These are phyloP conservation scores for Ennomos quercinarius DNA, from an alignment of 2,888 invertebrate genomes.

Conservation along the genomic window DNA sequence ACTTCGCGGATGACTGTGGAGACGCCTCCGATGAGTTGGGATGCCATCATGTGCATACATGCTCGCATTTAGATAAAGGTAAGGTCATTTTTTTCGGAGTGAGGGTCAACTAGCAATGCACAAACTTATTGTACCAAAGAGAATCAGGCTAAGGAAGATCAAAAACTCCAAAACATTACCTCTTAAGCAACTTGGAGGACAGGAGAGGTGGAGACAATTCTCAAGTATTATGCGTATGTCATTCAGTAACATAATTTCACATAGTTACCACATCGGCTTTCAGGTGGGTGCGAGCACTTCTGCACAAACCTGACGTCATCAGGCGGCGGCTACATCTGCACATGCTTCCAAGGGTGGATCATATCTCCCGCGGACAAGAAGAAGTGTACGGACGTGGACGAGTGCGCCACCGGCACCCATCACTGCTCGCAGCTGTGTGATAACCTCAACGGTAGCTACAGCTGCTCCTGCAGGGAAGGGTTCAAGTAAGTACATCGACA, in stretches of 20 bases:
- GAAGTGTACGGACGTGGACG: constrained; percentile 95
- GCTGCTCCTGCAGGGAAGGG: constrained; percentile 94
- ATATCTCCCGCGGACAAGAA: constrained; percentile 92
- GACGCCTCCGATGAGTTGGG: constrained; percentile 96
- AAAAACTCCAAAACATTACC: too few relatives aligned
- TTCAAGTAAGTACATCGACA: constrained; percentile 81
- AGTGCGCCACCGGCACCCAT: constrained; percentile 92
- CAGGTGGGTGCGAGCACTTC: constrained; percentile 96
- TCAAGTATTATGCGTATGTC: too few relatives aligned
- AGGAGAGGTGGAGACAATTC: too few relatives aligned
- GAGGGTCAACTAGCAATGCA: too few relatives aligned
- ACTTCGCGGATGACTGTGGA: constrained; percentile 95
- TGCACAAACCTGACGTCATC: constrained; percentile 91
- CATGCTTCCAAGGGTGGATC: constrained; percentile 94
- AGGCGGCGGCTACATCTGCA: constrained; percentile 92
- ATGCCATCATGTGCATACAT: constrained; percentile 90
- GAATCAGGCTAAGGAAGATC: too few relatives aligned
- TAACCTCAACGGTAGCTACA: constrained; percentile 96
- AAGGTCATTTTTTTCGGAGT: too few relatives aligned
- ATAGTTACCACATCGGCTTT: constrained; percentile 32
- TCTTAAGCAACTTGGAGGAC: too few relatives aligned
- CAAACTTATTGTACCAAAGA: too few relatives aligned
- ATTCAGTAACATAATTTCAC: neutral
- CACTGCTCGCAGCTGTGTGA: constrained; percentile 97
- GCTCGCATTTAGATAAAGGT: constrained; percentile 76